Conservation (phyloP, 2,113 vertebrate genomes). For the Pteronura brasiliensis region DNA sequence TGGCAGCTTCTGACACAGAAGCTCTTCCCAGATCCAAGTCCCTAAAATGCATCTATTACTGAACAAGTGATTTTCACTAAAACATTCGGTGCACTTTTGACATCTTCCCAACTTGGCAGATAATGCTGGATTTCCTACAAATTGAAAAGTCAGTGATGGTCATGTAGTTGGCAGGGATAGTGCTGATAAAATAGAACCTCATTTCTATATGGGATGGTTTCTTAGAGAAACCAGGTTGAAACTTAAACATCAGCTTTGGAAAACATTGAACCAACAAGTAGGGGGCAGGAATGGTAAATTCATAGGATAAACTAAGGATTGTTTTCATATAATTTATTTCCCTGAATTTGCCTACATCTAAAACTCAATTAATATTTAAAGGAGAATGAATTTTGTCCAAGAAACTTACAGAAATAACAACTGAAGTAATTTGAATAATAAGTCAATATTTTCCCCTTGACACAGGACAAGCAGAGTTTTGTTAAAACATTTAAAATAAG, state of each 20-base stretch:
- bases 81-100: background rate
- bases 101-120: background rate
- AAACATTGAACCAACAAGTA: background rate
- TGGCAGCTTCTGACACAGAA: background rate
- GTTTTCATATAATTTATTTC: background rate
- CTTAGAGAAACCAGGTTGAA: background rate
- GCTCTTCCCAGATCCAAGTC: background rate
- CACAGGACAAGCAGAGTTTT: background rate
- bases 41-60: background rate
- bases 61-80: background rate
- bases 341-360: background rate
- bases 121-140: background rate
- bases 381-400: background rate
- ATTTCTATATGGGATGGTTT: background rate
- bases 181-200: constrained; percentile 5
- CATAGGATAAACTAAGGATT: background rate
- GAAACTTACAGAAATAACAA: background rate
- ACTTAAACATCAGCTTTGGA: background rate
- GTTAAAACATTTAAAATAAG: background rate
- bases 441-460: background rate
- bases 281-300: background rate
- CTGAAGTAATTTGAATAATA: background rate
- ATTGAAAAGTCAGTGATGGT: background rate
- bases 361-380: background rate
- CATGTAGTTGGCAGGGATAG: background rate